Percentiles rank a stretch among this genome's conserved stretches.
Conservation (phyloP, 2,113 vertebrate species). For the Cebus imitator region DNA sequence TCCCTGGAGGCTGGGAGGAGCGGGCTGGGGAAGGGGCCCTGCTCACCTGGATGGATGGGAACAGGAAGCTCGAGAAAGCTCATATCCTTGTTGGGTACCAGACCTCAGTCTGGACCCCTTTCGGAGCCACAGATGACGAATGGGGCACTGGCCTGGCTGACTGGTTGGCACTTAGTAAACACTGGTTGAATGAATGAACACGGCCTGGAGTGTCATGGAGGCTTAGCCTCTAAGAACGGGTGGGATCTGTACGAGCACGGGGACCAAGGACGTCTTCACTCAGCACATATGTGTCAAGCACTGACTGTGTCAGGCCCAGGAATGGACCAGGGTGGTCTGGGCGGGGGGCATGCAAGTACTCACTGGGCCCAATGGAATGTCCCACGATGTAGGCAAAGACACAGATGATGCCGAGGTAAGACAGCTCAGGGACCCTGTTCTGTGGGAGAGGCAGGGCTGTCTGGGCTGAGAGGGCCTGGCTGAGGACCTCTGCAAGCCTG, state of each 20-base stretch:
- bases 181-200: background rate
- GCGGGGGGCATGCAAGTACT: slow-evolving; percentile 69
- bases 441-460: slow-evolving; percentile 27
- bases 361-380: slow-evolving; percentile 92
- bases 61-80: slow-evolving; percentile 81
- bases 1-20: background rate
- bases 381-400: slow-evolving; percentile 90
- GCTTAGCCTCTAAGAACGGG: background rate
- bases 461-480: background rate
- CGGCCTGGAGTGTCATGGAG: background rate
- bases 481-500: background rate
- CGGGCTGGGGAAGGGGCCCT: background rate
- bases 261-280: background rate
- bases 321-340: no score
- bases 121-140: background rate
- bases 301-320: accelerated
- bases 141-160: background rate
- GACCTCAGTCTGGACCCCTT: background rate
- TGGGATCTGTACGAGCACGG: background rate
- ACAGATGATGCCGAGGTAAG: slow-evolving; percentile 89
- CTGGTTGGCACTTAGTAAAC: background rate
- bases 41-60: slow-evolving; percentile 93
- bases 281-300: background rate
- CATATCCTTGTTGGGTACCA: background rate
- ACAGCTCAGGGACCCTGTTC: slow-evolving; percentile 85